Evolutionary conservation across 1,140 invertebrate species (phyloP).

Genomic region (Macrotrachela quadricornifera): DNA sequence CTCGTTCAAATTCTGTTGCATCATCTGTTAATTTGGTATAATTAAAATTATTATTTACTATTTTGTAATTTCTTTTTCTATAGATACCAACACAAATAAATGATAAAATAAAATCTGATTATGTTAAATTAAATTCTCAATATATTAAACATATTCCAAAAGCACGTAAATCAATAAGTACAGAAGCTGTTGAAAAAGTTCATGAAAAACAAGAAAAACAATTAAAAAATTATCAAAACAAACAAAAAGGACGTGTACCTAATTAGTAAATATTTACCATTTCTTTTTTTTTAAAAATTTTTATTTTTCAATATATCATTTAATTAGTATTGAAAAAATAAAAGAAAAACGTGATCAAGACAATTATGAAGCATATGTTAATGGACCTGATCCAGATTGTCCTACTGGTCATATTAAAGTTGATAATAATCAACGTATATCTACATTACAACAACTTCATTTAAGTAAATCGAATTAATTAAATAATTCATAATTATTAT

Average conservation of each 20-base stretch:
- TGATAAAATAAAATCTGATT: too few relatives aligned
- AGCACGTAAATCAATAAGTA: conserved; percentile 17
- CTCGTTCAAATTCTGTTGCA: conserved; percentile 7
- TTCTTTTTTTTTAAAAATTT: background rate
- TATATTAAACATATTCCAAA: background rate
- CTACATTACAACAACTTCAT: conserved; percentile 55
- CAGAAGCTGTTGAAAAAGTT: conserved; percentile 18
- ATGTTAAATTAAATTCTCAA: too few relatives aligned
- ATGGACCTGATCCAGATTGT: conserved; percentile 38
- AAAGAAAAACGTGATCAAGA: conserved; percentile 30
- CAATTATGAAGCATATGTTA: conserved; percentile 28
- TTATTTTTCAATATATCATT: background rate
- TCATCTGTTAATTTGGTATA: background rate
- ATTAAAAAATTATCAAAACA: conserved; percentile 11
- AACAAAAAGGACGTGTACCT: conserved; percentile 22
- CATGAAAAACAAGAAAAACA: conserved; percentile 23
- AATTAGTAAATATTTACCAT: conserved; percentile 21
- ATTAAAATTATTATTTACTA: too few relatives aligned
- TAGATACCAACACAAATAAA: background rate
- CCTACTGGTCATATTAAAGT: conserved; percentile 52
- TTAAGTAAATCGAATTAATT: background rate
- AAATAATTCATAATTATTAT: conserved; percentile 18
- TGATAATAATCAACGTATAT: conserved; percentile 49
- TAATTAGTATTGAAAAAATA: conserved; percentile 19
- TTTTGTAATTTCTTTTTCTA: too few relatives aligned